phyloP scores from a whole-genome alignment of 2,113 vertebrate species.

The Pachyramphus minor region DNA sequence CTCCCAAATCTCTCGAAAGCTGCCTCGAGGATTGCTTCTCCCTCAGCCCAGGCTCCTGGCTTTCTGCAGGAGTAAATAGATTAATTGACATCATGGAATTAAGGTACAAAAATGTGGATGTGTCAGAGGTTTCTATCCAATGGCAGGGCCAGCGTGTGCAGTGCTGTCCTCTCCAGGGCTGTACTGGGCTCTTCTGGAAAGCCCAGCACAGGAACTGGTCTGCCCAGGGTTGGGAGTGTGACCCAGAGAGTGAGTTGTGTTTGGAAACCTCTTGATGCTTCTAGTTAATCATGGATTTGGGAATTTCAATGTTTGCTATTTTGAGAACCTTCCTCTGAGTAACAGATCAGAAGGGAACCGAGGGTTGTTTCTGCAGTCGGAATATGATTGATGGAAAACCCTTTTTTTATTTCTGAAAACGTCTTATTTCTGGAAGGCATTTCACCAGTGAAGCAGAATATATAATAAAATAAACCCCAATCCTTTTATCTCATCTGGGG shows the following conservation, averaged over 20 bases:
- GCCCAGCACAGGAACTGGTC: neutral
- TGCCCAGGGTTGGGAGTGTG: neutral
- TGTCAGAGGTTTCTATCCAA: neutral
- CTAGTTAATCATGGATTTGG: neutral
- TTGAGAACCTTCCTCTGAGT: neutral
- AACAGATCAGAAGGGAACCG: neutral
- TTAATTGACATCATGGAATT: neutral
- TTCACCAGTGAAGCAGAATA: neutral
- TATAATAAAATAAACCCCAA: neutral
- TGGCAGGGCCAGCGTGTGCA: fast-evolving
- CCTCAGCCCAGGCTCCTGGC: neutral
- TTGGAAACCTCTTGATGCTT: neutral
- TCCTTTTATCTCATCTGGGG: neutral
- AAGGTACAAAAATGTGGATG: neutral
- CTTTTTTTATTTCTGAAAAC: neutral
- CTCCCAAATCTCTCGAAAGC: neutral
- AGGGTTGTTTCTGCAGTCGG: neutral
- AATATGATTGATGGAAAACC: neutral
- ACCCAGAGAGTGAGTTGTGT: neutral
- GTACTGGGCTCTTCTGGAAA: neutral
- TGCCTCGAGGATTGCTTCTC: neutral
- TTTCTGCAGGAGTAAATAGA: neutral
- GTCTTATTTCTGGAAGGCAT: neutral
- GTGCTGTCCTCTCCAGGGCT: neutral
- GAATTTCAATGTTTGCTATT: neutral